Evolutionary conservation across 2,888 invertebrate genomes (phyloP), one percentile per base, ranked within the genome.

Genomic region (Calephelis perditalis): DNA sequence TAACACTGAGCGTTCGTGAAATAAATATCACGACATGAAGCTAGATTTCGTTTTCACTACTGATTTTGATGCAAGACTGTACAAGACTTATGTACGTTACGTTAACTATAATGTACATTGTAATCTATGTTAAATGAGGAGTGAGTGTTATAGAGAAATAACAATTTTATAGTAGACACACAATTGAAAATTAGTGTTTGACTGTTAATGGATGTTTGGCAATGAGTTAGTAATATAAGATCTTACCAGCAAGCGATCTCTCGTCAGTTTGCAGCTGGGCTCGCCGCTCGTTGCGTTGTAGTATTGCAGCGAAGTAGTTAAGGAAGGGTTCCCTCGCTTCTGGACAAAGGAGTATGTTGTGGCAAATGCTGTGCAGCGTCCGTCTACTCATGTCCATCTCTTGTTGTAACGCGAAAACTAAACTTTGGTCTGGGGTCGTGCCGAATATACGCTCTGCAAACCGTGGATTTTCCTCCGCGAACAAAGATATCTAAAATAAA

Each of bases 181-280:
- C 26, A 26, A 26, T 26, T 26, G 26, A 26, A 26, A 26, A 26
- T 3, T 26, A 26, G 26, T 26, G 26, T 26, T 3, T 26, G 26
- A 26, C 3, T 26, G 26, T 26, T 26, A 26, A 26, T 26, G 26
- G 26, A 26, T 4, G 26, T 26, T 3, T 26, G 26, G 26, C 26
- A 3, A 26, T 26, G 26, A 26, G 3, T 26, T 26, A 26, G 26
- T 26, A 26, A 26, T 26, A 26, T 9, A n/a, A 36, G 26, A n/a
- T 68, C 82, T 79, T 40, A 90, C 91, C 91, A 10, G 98, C 97
- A 0, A 98, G 91, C 2, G 95, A 92, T 62, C 95, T 92, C 74
- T 98, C 97, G 78, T 98, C 97, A 44, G 95, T 95, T 78, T 97
- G 97, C 70, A 99, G 92, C 80, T 98, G 98, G 2, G 97, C 94